Evolutionary conservation across 2,797 vertebrate genomes (phyloP).

Genomic region (Sebastes goodei): DNA sequence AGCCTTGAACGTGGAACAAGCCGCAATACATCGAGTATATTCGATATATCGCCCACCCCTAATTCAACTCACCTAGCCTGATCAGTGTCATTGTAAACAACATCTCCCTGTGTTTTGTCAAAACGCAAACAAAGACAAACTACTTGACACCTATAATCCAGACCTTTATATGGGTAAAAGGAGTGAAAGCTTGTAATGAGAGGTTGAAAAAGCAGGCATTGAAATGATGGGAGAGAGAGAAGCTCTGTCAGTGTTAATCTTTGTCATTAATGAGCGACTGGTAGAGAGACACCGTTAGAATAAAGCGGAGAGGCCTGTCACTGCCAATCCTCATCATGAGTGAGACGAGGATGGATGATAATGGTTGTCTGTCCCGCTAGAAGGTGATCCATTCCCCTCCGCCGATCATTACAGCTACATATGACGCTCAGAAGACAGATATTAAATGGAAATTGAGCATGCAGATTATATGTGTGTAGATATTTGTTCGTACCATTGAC

Average conservation of each 20-base stretch:
- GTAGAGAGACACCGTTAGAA: background rate
- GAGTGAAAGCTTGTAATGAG: background rate
- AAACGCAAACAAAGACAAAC: background rate
- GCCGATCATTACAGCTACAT: conserved; percentile 1
- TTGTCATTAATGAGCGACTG: conserved; percentile 5
- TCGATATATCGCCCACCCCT: no score
- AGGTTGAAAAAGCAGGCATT: background rate
- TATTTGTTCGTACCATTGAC: conserved; percentile 9
- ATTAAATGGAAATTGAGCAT: conserved; percentile 4
- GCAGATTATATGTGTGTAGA: background rate
- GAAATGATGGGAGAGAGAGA: background rate
- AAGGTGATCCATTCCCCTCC: conserved; percentile 14
- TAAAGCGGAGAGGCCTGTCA: conserved; percentile 12
- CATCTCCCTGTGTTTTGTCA: background rate
- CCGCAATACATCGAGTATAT: no score
- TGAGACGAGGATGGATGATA: conserved; percentile 20
- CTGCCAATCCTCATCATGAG: conserved; percentile 13
- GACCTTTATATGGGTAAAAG: background rate
- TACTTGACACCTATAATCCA: background rate
- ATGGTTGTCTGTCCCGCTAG: conserved; percentile 5
- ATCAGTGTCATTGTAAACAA: background rate
- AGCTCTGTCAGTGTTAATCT: conserved; percentile 12
- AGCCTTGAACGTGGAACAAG: fast-evolving
- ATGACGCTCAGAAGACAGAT: conserved; percentile 6
- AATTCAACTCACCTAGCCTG: background rate